Evolutionary conservation across 2,113 vertebrate species (phyloP), one percentile per base, ranked within the genome.

Genomic region (Cynoglossus semilaevis): DNA sequence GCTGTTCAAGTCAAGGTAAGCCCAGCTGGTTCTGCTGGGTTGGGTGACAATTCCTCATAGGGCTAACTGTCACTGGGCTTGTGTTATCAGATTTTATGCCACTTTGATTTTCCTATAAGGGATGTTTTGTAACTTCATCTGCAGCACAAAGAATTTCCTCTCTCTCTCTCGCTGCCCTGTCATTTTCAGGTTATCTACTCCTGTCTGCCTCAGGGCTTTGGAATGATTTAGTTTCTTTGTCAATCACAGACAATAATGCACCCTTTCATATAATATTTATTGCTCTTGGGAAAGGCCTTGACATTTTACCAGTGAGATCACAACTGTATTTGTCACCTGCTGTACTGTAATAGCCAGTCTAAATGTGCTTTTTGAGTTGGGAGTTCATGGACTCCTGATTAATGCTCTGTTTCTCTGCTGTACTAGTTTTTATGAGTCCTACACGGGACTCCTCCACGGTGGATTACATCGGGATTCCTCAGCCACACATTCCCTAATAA

Each of bases 11-110:
- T 37, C 72, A 40, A 76, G 58, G 66, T 72, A 68, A 19, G 67
- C 41, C 15, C 16, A 68, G 62, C 76, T 76, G 83, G 85, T 80
- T 85, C 45, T 74, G 61, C 73, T 65, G 52, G 75, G 48, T 74
- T 67, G 29, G 50, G 42, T 49, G 61, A 67, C 51, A 51, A 49
- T 59, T 67, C 40, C 41, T 63, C 19, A 58, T 22, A 53, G 12
- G 22, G 18, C 6, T 18, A 22, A 35, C 61, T 51, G 65, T 74
- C 15, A 38, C 17, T 29, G 49, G 37, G 38, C 29, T 67, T 0
- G 43, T 48, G 40, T 15, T 62, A 18, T 72, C 7, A 51, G 4
- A 45, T 52, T 38, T 40, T 43, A 34, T 58, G 22, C 17, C 16
- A 49, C 2, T 53, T 55, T 63, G n/a, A 50, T 49, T 46, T 43